Evolutionary conservation across 2,888 invertebrate genomes (phyloP).

Genomic region (Pimpla rufipes): DNA sequence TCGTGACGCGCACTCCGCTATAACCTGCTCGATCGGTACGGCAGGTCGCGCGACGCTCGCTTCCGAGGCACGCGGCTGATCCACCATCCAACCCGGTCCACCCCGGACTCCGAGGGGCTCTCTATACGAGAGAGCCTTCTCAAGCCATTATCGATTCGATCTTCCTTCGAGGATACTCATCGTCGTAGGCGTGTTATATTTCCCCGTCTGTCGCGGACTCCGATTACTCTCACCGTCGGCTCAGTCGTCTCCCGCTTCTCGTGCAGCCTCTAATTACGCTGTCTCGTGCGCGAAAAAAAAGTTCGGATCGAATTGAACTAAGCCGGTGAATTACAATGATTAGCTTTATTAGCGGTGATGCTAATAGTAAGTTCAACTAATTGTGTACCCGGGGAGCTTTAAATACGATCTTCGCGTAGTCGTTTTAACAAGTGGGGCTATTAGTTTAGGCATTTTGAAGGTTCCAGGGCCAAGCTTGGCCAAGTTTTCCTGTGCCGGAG

Average conservation of each 20-base stretch:
- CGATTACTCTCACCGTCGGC: constrained; percentile 34
- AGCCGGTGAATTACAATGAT: too few relatives aligned
- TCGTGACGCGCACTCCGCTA: constrained; percentile 58
- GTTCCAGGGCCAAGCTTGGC: too few relatives aligned
- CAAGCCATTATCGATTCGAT: constrained; percentile 64
- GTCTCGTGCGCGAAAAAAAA: not conserved
- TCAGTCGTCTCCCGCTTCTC: constrained; percentile 19
- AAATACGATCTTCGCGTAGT: too few relatives aligned
- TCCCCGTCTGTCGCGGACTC: constrained; percentile 10
- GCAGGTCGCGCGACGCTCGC: not conserved
- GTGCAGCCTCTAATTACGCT: not conserved
- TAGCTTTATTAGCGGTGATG: too few relatives aligned
- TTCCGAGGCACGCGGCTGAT: constrained; percentile 47
- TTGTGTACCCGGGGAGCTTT: too few relatives aligned
- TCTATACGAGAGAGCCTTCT: constrained; percentile 32
- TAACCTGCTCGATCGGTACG: constrained; percentile 54
- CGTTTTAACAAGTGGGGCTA: too few relatives aligned
- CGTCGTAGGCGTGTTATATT: constrained; percentile 23
- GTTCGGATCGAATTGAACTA: too few relatives aligned
- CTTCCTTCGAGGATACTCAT: constrained; percentile 50
- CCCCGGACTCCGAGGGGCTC: not conserved
- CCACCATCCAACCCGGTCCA: constrained; percentile 14
- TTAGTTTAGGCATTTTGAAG: too few relatives aligned
- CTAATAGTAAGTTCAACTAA: too few relatives aligned
- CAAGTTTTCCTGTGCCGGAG: too few relatives aligned